These are phyloP conservation scores for Diadema setosum DNA, from an alignment of 35 echinoderm and acorn worm genomes.

Conservation along the genomic window DNA sequence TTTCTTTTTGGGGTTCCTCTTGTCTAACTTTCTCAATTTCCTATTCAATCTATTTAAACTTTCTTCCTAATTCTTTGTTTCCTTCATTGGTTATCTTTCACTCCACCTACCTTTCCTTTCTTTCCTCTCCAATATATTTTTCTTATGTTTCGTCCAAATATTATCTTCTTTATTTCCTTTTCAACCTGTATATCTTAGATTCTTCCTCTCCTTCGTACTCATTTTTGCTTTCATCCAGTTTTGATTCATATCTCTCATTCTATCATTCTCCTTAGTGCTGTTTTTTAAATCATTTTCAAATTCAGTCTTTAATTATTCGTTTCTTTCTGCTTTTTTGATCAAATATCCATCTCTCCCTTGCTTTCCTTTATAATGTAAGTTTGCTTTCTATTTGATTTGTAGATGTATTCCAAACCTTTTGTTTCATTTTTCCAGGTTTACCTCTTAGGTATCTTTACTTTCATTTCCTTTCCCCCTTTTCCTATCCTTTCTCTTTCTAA, in stretches of 20 bases:
- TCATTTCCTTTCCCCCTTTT: neutral
- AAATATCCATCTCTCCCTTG: neutral
- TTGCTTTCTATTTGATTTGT: too few relatives aligned
- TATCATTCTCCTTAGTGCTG: neutral
- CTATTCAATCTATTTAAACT: too few relatives aligned
- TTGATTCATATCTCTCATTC: neutral
- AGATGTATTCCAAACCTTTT: too few relatives aligned
- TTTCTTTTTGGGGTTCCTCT: too few relatives aligned
- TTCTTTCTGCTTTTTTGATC: neutral
- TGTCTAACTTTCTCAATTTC: too few relatives aligned
- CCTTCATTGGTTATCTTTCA: too few relatives aligned
- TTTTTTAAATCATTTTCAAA: neutral
- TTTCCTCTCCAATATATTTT: neutral
- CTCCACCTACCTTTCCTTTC: neutral
- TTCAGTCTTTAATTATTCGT: neutral
- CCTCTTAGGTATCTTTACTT: neutral
- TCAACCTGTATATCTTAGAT: neutral
- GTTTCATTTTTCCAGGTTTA: neutral
- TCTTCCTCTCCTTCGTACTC: neutral
- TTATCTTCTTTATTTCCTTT: neutral
- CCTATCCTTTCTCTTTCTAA: neutral
- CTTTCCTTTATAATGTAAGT: too few relatives aligned
- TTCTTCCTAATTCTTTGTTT: too few relatives aligned
- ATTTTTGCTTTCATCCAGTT: neutral
- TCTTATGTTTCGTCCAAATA: neutral